Evolutionary conservation across 2,888 invertebrate species (phyloP).

Genomic region (Aleiodes alternator): DNA sequence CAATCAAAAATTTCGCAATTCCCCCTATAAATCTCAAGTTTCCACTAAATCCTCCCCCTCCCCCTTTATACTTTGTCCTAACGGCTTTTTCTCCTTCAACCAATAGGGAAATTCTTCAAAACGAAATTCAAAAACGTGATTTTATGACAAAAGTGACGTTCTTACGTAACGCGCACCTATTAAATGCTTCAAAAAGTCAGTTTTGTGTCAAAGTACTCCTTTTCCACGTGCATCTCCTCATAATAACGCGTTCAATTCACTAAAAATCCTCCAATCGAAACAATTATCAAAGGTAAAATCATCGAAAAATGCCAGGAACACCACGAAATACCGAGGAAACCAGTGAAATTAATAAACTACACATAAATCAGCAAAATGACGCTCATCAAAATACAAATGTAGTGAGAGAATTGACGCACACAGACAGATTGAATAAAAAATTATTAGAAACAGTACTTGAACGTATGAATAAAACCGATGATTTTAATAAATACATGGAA

Average conservation of each 20-base stretch:
- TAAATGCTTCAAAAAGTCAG: no score
- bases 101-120: no score
- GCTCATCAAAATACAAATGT: slow-evolving; percentile 38
- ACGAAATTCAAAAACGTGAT: no score
- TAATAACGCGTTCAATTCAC: not conserved
- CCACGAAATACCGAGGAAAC: slow-evolving; percentile 60
- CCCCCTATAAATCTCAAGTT: no score
- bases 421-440: slow-evolving; percentile 82
- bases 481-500: slow-evolving; percentile 65
- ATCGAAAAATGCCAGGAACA: slow-evolving; percentile 68
- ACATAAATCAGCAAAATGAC: not conserved
- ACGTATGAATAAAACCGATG: slow-evolving; percentile 76
- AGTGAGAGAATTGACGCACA: slow-evolving; percentile 78
- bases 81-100: no score
- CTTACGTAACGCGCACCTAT: no score
- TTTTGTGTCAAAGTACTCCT: not conserved
- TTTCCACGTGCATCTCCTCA: not conserved
- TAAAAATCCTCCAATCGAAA: not conserved
- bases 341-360: slow-evolving; percentile 41
- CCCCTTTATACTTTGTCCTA: no score
- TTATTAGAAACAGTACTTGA: slow-evolving; percentile 80
- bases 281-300: not conserved
- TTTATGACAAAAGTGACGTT: no score
- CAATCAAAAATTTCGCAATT: no score
- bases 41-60: no score